Evolutionary conservation across 2,888 invertebrate species (phyloP).

Genomic region (Prionchulus punctatus): DNA sequence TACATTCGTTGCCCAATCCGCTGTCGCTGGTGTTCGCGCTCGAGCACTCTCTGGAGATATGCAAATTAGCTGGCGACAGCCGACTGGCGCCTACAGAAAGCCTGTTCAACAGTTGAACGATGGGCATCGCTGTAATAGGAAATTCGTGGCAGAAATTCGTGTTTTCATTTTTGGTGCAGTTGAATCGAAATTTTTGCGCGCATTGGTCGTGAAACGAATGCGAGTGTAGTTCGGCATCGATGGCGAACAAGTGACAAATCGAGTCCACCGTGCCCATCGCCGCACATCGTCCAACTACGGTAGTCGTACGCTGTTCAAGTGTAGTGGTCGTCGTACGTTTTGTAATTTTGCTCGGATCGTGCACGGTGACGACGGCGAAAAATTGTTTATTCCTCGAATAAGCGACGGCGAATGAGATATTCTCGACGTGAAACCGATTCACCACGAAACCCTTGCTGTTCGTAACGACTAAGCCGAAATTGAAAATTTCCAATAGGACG

Average conservation of each 20-base stretch:
- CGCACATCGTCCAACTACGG: slow-evolving; percentile 5
- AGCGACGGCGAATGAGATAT: slow-evolving; percentile 72
- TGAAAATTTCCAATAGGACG: slow-evolving; percentile 5
- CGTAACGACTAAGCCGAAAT: slow-evolving; percentile 46
- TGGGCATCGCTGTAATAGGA: too few species aligned
- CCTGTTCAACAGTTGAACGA: too few species aligned
- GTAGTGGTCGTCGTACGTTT: slow-evolving; percentile 1
- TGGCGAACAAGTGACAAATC: slow-evolving; percentile 74
- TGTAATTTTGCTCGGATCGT: slow-evolving; percentile 17
- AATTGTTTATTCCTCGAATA: slow-evolving; percentile 76
- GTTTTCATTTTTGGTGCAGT: too few species aligned
- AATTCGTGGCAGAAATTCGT: too few species aligned
- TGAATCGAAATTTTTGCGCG: slow-evolving; percentile 67
- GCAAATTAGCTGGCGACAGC: too few species aligned
- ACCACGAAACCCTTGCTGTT: slow-evolving; percentile 59
- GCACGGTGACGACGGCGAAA: slow-evolving; percentile 70
- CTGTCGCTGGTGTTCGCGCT: too few species aligned
- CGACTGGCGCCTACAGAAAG: too few species aligned
- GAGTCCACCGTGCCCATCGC: slow-evolving; percentile 18
- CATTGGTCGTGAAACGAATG: slow-evolving; percentile 62
- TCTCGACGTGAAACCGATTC: slow-evolving; percentile 67
- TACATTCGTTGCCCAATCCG: too few species aligned
- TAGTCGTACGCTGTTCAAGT: not conserved
- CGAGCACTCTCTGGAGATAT: too few species aligned
- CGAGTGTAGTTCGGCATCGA: slow-evolving; percentile 65